Evolutionary conservation across 2,113 vertebrate genomes (phyloP), one percentile per base, ranked within the genome.

Genomic region (Rhombomys opimus): DNA sequence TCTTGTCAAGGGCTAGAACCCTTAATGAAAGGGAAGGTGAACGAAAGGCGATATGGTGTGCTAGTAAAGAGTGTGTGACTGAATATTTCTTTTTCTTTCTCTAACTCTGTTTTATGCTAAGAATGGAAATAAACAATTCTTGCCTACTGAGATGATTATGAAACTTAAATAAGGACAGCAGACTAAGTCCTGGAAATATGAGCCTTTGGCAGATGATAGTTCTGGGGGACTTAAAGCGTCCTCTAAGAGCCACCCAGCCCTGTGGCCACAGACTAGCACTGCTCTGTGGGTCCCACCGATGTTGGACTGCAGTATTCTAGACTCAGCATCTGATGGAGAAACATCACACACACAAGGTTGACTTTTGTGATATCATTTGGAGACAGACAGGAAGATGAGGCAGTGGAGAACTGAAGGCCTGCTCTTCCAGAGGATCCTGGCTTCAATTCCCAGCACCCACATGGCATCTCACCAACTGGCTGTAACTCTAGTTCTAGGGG

Each of bases 341-440:
- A 91, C 73, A 93, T 82, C 63, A 90, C 5, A 0, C 17, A 61
- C 88, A n/a, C 52, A 11, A 46, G 4, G 5, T 93, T 96, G 94
- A 96, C 94, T 96, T 96, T 94, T 82, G 80, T n/a, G 63, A 90
- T 76, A 65, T 89, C 30, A 46, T 89, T 94, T 95, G 84, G 59
- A 97, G 59, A 84, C 95, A 57, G 63, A 89, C 96, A 80, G 54
- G 30, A 30, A 54, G n/a, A 25, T 78, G 63, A 38, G 50, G 94
- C 91, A 87, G 46, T 89, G 65, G 91, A 46, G 46, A 46, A 5
- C 46, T 46, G 46, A 46, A 46, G 46, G 46, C 46, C 46, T 46
- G 46, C 4, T 46, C 46, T 46, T 46, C 46, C 46, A 46, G 46
- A 46, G 46, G 46, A 46, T 46, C 46, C 46, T 46, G 46, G 46